phyloP scores from a whole-genome alignment of 2,797 vertebrate genomes.

The Crossoptilon crossoptilon region DNA sequence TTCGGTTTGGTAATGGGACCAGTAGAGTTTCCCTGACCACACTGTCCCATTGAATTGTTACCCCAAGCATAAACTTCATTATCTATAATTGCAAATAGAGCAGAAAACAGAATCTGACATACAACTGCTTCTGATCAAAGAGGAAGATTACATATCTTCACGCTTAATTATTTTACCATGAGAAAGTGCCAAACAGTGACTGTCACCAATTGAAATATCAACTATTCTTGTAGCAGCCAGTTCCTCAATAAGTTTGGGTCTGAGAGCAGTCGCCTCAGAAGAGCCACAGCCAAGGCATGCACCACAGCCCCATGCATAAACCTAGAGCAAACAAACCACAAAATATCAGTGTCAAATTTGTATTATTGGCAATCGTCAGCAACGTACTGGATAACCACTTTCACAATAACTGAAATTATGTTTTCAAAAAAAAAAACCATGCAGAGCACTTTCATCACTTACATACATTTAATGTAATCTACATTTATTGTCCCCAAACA shows the following conservation, averaged over 20 bases:
- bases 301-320: slow-evolving; percentile 86
- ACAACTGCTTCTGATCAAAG: background rate
- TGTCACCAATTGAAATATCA: slow-evolving; percentile 87
- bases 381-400: background rate
- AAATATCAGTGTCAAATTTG: background rate
- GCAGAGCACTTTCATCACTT: background rate
- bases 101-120: slow-evolving; percentile 35
- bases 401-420: background rate
- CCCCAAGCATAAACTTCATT: slow-evolving; percentile 90
- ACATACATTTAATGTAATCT: rapidly evolving
- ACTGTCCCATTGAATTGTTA: slow-evolving; percentile 89
- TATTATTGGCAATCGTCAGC: background rate
- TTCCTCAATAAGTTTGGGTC: slow-evolving; percentile 85
- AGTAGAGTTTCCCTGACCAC: slow-evolving; percentile 88
- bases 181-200: slow-evolving; percentile 87
- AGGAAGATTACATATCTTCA: background rate
- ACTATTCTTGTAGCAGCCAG: slow-evolving; percentile 86
- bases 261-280: slow-evolving; percentile 85
- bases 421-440: background rate
- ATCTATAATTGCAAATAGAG: slow-evolving; percentile 75
- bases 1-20: slow-evolving; percentile 89
- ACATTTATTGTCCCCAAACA: rapidly evolving
- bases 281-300: slow-evolving; percentile 87
- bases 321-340: slow-evolving; percentile 71
- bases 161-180: slow-evolving; percentile 77